Conservation (phyloP, 2,113 vertebrate species). For the Cyrtonyx montezumae region DNA sequence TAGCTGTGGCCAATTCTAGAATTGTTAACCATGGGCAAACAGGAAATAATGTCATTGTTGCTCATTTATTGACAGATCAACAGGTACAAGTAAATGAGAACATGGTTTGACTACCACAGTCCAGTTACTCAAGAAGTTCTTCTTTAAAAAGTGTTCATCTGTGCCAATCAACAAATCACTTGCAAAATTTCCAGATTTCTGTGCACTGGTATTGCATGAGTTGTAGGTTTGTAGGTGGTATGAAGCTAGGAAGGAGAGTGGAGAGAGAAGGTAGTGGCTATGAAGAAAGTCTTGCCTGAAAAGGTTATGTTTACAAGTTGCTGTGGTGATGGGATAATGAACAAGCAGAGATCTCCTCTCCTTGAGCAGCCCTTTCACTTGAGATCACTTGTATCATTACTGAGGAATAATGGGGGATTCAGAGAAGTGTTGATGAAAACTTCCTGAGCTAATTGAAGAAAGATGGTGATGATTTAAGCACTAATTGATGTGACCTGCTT, state of each 20-base stretch:
- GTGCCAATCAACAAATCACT: background rate
- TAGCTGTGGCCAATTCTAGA: background rate
- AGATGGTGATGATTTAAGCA: background rate
- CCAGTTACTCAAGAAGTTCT: background rate
- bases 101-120: background rate
- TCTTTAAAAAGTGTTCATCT: background rate
- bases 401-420: background rate
- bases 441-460: background rate
- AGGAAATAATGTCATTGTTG: background rate
- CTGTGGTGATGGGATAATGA: background rate
- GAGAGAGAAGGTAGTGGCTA: background rate
- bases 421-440: background rate
- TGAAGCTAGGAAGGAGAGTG: background rate
- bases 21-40: background rate
- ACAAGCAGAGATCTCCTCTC: background rate
- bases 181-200: background rate
- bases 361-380: background rate
- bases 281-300: background rate
- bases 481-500: background rate
- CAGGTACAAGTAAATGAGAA: background rate
- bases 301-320: background rate
- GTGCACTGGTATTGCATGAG: rapidly evolving
- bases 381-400: background rate
- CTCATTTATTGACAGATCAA: background rate
- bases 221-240: background rate